These are phyloP conservation scores for Pimpla rufipes DNA, from an alignment of 2,888 invertebrate genomes.

Conservation along the genomic window DNA sequence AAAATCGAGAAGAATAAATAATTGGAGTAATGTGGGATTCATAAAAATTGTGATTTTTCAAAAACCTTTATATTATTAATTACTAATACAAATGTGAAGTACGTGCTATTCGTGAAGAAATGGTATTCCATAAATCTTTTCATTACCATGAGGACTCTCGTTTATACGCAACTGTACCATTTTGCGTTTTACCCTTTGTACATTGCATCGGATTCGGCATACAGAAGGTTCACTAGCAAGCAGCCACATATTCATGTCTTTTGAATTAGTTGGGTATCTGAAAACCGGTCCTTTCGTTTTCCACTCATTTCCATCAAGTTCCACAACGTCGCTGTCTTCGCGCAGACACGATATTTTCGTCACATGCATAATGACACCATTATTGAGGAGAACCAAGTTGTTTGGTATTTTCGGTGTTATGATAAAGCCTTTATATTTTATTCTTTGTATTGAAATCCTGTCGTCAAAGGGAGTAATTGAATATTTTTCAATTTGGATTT, in stretches of 20 bases:
- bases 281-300: neutral
- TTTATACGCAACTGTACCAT: conserved; percentile 26
- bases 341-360: neutral
- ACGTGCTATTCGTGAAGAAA: conserved; percentile 17
- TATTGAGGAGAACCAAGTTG: conserved; percentile 10
- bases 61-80: too few species aligned
- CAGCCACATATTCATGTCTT: neutral
- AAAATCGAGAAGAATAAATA: too few species aligned
- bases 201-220: conserved; percentile 5
- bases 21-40: too few species aligned
- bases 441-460: neutral
- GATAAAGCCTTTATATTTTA: conserved; percentile 8
- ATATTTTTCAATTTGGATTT: neutral
- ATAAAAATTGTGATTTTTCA: too few species aligned
- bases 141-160: neutral
- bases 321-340: neutral
- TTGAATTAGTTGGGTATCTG: conserved; percentile 3
- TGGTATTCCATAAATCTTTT: conserved; percentile 17
- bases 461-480: neutral
- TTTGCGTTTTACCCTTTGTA: neutral
- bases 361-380: conserved; percentile 6
- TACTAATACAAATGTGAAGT: too few species aligned
- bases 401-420: neutral
- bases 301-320: neutral
- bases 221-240: neutral